Conservation (phyloP, 2,888 invertebrate species). For the Watsonalla cultraria region DNA sequence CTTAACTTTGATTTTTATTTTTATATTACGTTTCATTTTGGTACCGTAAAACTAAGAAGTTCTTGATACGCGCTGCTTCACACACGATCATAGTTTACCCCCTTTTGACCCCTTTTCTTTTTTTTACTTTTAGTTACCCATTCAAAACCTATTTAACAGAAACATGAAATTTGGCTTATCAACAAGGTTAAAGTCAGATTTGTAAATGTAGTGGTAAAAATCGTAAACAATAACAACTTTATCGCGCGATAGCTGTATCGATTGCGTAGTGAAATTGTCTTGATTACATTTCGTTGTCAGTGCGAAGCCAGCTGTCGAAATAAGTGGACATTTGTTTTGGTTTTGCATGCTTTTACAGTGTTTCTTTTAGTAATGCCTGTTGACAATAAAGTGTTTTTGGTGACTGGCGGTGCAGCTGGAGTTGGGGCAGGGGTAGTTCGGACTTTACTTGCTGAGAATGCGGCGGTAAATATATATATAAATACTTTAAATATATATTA, state of each 20-base stretch:
- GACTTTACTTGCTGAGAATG: slow-evolving; percentile 47
- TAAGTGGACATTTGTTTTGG: neutral
- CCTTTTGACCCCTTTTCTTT: no score
- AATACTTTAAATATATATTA: no score
- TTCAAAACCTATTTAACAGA: no score
- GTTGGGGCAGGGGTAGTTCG: slow-evolving; percentile 59
- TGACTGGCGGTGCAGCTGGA: slow-evolving; percentile 64
- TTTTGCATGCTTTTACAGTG: slow-evolving; percentile 6
- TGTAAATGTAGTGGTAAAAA: neutral
- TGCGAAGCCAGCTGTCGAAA: neutral
- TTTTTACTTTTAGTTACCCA: no score
- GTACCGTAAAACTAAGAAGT: no score
- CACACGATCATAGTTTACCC: no score
- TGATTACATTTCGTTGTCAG: slow-evolving; percentile 1
- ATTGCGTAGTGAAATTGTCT: neutral
- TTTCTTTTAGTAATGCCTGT: slow-evolving; percentile 27
- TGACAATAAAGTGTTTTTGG: slow-evolving; percentile 59
- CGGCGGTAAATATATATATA: slow-evolving; percentile 38
- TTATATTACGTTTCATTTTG: no score
- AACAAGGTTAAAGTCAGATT: no score
- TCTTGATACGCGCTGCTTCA: no score
- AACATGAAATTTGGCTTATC: no score
- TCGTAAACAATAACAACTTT: neutral
- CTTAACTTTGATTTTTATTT: no score
- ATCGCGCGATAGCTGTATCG: neutral